Evolutionary conservation across 2,113 vertebrate species (phyloP), one percentile per base, ranked within the genome.

Genomic region (Empidonax traillii): DNA sequence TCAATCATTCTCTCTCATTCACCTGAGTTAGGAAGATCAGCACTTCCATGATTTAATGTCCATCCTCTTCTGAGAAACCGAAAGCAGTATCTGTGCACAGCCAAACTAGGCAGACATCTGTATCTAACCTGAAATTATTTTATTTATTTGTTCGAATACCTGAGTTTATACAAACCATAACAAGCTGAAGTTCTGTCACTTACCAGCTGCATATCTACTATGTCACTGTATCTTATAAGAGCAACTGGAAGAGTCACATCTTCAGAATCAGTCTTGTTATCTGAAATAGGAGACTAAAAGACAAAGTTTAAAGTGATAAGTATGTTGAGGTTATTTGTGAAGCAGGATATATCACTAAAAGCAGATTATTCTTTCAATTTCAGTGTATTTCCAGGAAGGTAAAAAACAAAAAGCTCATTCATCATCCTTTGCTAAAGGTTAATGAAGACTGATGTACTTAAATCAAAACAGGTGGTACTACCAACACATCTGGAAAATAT

Each of bases 161-260:
- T 55, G 53, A 22, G 25, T 55, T 25, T 79, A 47, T 35, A 90
- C 9, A 87, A 88, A 79, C 67, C 22, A 35, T 73, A 92, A 91
- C 37, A 31, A 27, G 53, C 51, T 74, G 68, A 62, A 41, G 69
- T 51, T 72, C 24, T 21, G 24, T 62, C 88, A 97, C 93, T 97
- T 97, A 99, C 99, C 98, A 98, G 86, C 43, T 98, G 96, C 90
- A 98, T 98, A 85, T 99, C 98, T 92, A 98, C 63, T 61, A 99
- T 90, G 90, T 99, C 99, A 91, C 39, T 97, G 39, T 98, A 96
- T 93, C 96, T 98, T 97, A 99, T 97, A 93, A 99, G 98, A 39
- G 98, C 98, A 97, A 99, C 47, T 58, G 98, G 98, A 96, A 99
- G 98, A 37, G 97, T 98, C 65, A 99, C 84, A 87, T 98, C 98